phyloP scores from a whole-genome alignment of 2,797 vertebrate genomes.

The Arnoldichthys spilopterus region DNA sequence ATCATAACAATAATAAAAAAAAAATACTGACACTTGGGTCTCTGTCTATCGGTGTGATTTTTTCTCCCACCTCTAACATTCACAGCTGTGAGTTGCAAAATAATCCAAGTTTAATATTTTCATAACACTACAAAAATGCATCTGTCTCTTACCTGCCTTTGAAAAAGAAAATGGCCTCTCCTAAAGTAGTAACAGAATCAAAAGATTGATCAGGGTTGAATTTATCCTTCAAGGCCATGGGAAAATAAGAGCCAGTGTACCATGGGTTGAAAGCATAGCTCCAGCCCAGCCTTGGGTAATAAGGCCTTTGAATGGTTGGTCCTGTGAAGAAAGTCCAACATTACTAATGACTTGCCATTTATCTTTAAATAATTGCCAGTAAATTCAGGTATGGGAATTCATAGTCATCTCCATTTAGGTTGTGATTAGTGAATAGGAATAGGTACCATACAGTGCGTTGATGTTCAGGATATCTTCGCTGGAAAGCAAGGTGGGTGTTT shows the following conservation, averaged over 20 bases:
- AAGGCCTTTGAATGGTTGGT: conserved; percentile 53
- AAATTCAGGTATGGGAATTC: conserved; percentile 3
- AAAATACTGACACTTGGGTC: not conserved
- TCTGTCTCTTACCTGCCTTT: conserved; percentile 63
- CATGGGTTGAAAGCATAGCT: conserved; percentile 57
- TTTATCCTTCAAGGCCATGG: conserved; percentile 66
- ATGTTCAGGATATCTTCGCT: conserved; percentile 77
- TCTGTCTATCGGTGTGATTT: not conserved
- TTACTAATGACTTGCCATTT: conserved; percentile 9
- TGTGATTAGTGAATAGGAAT: not conserved
- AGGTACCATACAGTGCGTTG: conserved; percentile 79
- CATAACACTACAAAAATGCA: not conserved
- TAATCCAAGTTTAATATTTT: not conserved
- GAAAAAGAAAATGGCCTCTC: conserved; percentile 73
- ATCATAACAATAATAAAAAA: not conserved
- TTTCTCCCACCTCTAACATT: not conserved
- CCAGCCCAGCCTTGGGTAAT: conserved; percentile 59
- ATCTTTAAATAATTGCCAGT: not conserved
- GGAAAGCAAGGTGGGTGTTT: conserved; percentile 71
- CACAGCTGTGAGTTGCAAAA: not conserved
- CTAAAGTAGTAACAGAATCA: conserved; percentile 68
- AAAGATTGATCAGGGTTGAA: conserved; percentile 73
- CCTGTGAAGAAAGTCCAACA: conserved; percentile 57
- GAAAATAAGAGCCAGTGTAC: conserved; percentile 55
- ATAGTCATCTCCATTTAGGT: not conserved